A percentile compares a stretch with the other conserved stretches of the same genome.
Conservation (phyloP, 2,797 vertebrate genomes). For the Tragopan temminckii region DNA sequence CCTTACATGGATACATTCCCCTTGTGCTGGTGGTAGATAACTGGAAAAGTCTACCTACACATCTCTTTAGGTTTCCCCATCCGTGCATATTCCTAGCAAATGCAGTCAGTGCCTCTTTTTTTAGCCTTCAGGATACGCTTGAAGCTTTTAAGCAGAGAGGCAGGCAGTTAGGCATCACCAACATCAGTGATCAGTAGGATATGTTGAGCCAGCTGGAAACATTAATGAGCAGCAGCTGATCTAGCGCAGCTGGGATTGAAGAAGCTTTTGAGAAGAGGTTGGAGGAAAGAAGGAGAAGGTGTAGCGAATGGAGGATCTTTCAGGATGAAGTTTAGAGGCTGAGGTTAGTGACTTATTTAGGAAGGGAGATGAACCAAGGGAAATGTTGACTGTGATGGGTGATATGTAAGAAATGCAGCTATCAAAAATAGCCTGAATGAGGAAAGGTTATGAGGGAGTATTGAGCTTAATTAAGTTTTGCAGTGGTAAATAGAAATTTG, state of each 20-base stretch:
- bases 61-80: not conserved
- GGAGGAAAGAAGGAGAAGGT: not conserved
- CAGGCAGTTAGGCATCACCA: not conserved
- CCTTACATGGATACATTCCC: fast-evolving
- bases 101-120: not conserved
- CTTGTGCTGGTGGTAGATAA: not conserved
- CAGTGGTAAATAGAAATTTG: not conserved
- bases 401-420: not conserved
- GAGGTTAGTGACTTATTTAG: not conserved
- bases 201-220: not conserved
- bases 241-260: not conserved
- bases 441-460: not conserved
- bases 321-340: not conserved
- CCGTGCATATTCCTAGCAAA: not conserved
- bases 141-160: not conserved
- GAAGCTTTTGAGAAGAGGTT: not conserved
- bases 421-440: not conserved
- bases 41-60: not conserved
- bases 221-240: not conserved
- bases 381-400: not conserved
- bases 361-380: not conserved
- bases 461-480: not conserved
- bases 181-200: not conserved
- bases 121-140: not conserved
- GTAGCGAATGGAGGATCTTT: not conserved